phyloP scores from a whole-genome alignment of 2,113 vertebrate genomes.

The Scolopax mira region DNA sequence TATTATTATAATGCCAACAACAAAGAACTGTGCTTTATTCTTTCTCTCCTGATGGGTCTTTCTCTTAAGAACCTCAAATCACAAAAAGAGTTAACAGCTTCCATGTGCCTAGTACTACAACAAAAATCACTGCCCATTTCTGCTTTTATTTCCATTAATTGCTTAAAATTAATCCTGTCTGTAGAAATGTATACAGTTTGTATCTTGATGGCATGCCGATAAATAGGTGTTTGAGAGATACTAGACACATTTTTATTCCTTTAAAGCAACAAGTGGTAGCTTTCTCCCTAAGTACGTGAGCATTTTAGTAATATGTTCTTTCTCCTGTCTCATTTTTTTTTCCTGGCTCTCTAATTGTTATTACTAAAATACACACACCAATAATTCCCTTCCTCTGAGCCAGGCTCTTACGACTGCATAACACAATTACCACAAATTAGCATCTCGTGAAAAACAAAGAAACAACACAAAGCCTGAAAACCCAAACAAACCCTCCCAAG shows the following conservation, averaged over 20 bases:
- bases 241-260: not conserved
- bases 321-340: not conserved
- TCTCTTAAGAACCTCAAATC: not conserved
- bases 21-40: not conserved
- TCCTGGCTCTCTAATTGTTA: not conserved
- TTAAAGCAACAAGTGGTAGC: not conserved
- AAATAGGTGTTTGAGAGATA: not conserved
- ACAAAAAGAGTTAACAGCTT: not conserved
- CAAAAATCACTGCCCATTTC: not conserved
- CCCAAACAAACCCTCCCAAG: not conserved
- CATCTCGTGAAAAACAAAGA: constrained; percentile 26
- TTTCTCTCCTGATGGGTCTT: not conserved
- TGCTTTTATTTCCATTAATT: not conserved
- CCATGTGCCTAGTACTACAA: not conserved
- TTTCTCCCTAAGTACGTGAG: not conserved
- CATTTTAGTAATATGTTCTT: not conserved
- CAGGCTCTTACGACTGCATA: not conserved
- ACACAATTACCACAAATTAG: constrained; percentile 53
- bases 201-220: not conserved
- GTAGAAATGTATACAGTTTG: not conserved
- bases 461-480: not conserved
- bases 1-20: not conserved
- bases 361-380: constrained; percentile 33
- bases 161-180: not conserved
- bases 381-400: constrained; percentile 21